phyloP scores from a whole-genome alignment of 2,797 vertebrate species.

The Micromesistius poutassou region DNA sequence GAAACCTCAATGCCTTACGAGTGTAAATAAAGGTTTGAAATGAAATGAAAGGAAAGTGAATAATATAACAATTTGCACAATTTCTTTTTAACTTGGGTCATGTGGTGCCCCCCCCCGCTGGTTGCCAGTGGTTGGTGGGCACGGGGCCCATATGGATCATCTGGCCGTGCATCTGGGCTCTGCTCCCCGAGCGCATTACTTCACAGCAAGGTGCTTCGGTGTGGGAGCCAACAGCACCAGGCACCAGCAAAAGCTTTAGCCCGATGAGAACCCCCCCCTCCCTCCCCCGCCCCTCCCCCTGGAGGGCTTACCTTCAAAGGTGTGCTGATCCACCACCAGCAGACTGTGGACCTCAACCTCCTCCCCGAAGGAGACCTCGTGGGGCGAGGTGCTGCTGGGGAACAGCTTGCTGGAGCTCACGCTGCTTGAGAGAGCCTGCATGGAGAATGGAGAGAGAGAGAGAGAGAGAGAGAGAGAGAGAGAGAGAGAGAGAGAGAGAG shows the following conservation, averaged over 20 bases:
- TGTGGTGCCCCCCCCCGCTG: no score
- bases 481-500: neutral
- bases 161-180: no score
- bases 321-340: slow-evolving; percentile 97
- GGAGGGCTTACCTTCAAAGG: slow-evolving; percentile 87
- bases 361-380: slow-evolving; percentile 95
- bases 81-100: no score
- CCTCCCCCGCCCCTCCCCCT: neutral
- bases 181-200: neutral
- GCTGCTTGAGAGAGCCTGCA: slow-evolving; percentile 92
- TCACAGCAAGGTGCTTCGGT: neutral
- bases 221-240: neutral
- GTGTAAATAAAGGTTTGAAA: no score
- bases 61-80: no score
- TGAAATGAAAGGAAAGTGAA: no score
- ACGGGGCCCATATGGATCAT: no score
- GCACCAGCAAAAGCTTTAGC: neutral
- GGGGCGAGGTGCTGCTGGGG: slow-evolving; percentile 95
- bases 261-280: neutral
- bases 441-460: neutral
- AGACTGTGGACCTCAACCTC: slow-evolving; percentile 98
- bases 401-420: slow-evolving; percentile 98
- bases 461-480: neutral
- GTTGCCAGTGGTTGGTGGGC: no score
- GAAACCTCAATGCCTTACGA: no score